Conservation (phyloP, 1,140 invertebrate species). For the Matsumurasca onukii region DNA sequence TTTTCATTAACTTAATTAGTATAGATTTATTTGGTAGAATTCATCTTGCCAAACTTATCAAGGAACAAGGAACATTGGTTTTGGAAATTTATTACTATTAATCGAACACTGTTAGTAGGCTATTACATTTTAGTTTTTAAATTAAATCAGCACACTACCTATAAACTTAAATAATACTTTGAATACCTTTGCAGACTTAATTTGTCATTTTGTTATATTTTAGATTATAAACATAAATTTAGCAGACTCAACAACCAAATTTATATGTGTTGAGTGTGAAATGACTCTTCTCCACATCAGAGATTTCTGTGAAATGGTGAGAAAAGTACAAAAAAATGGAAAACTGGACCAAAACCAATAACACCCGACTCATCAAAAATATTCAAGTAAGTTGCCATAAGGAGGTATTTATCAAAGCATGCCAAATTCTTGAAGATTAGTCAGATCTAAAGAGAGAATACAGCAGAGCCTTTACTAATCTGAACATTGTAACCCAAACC, state of each 20-base stretch:
- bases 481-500: background rate
- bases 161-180: no score
- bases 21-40: no score
- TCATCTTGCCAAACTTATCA: no score
- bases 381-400: background rate
- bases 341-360: background rate
- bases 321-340: constrained; percentile 33
- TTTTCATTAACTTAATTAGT: no score
- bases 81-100: no score
- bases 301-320: constrained; percentile 38
- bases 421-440: background rate
- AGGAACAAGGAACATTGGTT: no score
- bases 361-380: background rate
- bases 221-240: constrained; percentile 34
- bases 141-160: no score
- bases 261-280: constrained; percentile 38
- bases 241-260: constrained; percentile 36
- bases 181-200: no score
- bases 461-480: background rate
- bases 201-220: no score
- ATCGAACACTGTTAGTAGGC: no score
- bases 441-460: background rate
- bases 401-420: background rate
- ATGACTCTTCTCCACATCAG: constrained; percentile 34
- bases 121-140: no score